Evolutionary conservation across 1,140 invertebrate species (phyloP), one percentile per base, ranked within the genome.

Genomic region (Acyrthosiphon pisum): DNA sequence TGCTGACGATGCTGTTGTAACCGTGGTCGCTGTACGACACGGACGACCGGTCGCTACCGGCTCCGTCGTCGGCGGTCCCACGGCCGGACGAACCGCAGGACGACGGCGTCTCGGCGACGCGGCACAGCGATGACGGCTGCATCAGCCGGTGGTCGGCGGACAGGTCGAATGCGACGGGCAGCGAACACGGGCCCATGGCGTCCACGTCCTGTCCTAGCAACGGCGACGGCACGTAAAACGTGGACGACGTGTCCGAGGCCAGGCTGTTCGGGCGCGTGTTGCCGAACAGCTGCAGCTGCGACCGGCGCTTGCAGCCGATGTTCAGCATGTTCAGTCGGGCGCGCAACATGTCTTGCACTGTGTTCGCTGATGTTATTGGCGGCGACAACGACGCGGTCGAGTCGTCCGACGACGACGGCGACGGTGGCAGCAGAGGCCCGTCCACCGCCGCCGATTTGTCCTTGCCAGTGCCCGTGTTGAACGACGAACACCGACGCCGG

Each of bases 391-490:
- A n/a, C 2, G 46, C 20, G 46, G 46, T 22, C 76, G 90, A 88
- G 50, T 90, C 95, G 95, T 91, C 93, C n/a, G 94, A 95, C 95
- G 92, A 94, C 26, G 95, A 95, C 95, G 93, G 94, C 20, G 95
- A 95, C 95, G 93, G 94, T 94, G 94, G 96, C 94, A 94, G 95
- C 95, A 94, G 96, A 95, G 93, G 95, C 95, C 94, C 84, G 86
- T 94, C 4, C 97, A 96, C 95, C 97, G 97, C 93, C 97, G 95
- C 93, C 97, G 95, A 50, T 50, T 97, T 97, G 97, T 95, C 97
- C 96, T 95, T 97, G 96, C 81, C 97, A 6, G 86, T 53, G 95
- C 90, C 90, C 35, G 94, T 48, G 26, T 94, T 94, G 94, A 94
- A 94, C 91, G 94, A 94, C 4, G 97, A 97, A 95, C 97, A 97